Evolutionary conservation across 2,797 vertebrate species (phyloP), one percentile per base, ranked within the genome.

Genomic region (Odontamblyopus lacepedii): DNA sequence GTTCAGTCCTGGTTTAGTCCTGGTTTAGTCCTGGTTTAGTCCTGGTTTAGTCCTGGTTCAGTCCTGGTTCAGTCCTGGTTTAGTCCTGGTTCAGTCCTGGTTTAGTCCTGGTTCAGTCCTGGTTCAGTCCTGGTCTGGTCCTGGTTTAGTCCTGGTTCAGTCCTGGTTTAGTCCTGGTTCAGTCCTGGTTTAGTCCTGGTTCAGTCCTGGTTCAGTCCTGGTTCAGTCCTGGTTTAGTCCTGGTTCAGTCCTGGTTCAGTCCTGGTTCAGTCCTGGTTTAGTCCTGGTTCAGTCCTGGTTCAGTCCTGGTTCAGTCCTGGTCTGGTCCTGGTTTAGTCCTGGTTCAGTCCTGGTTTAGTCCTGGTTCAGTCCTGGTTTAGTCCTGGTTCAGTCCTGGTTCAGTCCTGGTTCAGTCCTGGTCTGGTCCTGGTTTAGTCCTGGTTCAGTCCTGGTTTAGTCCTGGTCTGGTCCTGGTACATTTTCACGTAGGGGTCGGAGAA

Each of bases 401-500:
- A 35, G 35, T 35, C 35, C 35, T 7, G 35, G 35, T 35, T 6
- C 1, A 7, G 35, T 35, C 7, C 35, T 35, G 7, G 6, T 35
- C 6, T 35, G 0, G 7, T 35, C 35, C 35, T 53, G 50, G 50
- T 53, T 5, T 9, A 53, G 50, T 18, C 50, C 50, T 53, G 5
- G 16, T 53, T n/a, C n/a, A 1, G 51, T 19, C 51, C 51, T 53
- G 18, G 6, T 53, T 2, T 2, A 2, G 18, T 19, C 51, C 18
- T 53, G 51, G 18, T 53, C 7, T 1, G 3, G 51, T 19, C 51
- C 51, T n/a, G 18, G 6, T 19, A 96, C 95, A 92, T 95, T 90
- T 96, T 96, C 74, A 96, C 96, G 5, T 96, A 96, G 78, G 96
- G 95, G 82, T 96, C 96, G 0, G 96, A 96, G 88, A 95, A 96